phyloP scores from a whole-genome alignment of 2,888 invertebrate genomes.

The Serripes groenlandicus region DNA sequence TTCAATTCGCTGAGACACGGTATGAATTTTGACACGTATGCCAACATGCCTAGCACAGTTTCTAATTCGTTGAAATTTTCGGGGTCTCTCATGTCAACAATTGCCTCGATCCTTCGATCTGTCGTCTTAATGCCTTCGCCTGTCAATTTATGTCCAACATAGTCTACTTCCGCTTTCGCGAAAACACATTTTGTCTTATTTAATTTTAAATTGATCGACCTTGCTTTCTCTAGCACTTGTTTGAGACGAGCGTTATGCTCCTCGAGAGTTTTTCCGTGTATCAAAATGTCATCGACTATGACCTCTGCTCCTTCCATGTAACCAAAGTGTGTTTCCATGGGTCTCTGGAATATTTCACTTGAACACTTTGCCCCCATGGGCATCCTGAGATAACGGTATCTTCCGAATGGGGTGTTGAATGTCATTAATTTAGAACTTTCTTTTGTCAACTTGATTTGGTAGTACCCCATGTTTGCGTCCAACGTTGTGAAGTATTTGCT shows the following conservation, averaged over 20 bases:
- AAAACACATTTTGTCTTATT: slow-evolving; percentile 48
- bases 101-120: slow-evolving; percentile 21
- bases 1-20: slow-evolving; percentile 25
- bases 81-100: slow-evolving; percentile 33
- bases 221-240: slow-evolving; percentile 36
- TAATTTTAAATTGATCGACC: slow-evolving; percentile 42
- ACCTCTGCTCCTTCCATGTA: slow-evolving; percentile 8
- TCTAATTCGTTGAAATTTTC: slow-evolving; percentile 36
- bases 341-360: slow-evolving; percentile 39
- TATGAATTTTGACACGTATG: slow-evolving; percentile 44
- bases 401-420: slow-evolving; percentile 63
- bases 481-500: slow-evolving; percentile 58
- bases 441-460: slow-evolving; percentile 62
- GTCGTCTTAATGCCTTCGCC: slow-evolving; percentile 46
- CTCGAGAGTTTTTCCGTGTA: not conserved
- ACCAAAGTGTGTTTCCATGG: slow-evolving; percentile 18
- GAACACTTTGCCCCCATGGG: slow-evolving; percentile 61
- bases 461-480: slow-evolving; percentile 64
- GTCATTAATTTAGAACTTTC: slow-evolving; percentile 48
- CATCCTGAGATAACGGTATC: slow-evolving; percentile 53
- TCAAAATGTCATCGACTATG: slow-evolving; percentile 12
- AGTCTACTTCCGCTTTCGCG: slow-evolving; percentile 45
- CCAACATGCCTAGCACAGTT: slow-evolving; percentile 39
- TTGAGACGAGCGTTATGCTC: slow-evolving; percentile 20
- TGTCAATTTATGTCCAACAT: slow-evolving; percentile 53